Percentiles rank a stretch among this genome's conserved stretches.
phyloP scores from a whole-genome alignment of 92 coral and sea anemone genomes.

The Porites divaricata region DNA sequence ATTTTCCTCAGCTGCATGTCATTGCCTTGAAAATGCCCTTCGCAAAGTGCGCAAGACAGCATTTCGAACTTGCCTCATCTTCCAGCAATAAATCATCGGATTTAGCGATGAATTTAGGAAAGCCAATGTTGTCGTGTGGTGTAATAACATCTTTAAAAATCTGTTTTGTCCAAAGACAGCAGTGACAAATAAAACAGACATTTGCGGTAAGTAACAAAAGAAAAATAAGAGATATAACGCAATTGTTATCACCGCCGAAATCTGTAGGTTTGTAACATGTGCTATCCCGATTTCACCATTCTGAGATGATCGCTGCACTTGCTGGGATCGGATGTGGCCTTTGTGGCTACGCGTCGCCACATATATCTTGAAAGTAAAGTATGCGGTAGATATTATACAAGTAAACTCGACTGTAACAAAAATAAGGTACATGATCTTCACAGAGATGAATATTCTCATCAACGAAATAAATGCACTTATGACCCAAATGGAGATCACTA shows the following conservation, averaged over 20 bases:
- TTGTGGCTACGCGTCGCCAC: background rate
- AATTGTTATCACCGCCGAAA: background rate
- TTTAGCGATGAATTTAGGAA: background rate
- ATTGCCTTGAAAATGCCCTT: background rate
- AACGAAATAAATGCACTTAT: background rate
- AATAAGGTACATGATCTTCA: background rate
- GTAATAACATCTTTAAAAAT: background rate
- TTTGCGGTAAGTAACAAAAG: constrained; percentile 8
- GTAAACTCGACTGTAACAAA: background rate
- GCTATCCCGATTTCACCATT: background rate
- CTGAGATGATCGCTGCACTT: background rate
- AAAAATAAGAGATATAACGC: constrained; percentile 4
- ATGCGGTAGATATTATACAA: background rate
- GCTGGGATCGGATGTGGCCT: background rate
- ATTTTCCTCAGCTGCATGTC: background rate
- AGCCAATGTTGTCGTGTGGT: background rate
- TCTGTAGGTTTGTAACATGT: background rate
- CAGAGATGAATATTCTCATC: background rate
- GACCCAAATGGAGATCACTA: background rate
- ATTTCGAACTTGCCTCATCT: background rate
- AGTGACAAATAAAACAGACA: background rate
- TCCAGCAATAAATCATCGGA: constrained; percentile 16
- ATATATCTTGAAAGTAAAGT: background rate
- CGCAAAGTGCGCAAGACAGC: background rate
- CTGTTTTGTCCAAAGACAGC: background rate